Percentiles rank a stretch among this genome's conserved stretches.
These are phyloP conservation scores for Echinometra lucunter DNA, from an alignment of 53 echinoderm and acorn worm genomes.

Conservation along the genomic window DNA sequence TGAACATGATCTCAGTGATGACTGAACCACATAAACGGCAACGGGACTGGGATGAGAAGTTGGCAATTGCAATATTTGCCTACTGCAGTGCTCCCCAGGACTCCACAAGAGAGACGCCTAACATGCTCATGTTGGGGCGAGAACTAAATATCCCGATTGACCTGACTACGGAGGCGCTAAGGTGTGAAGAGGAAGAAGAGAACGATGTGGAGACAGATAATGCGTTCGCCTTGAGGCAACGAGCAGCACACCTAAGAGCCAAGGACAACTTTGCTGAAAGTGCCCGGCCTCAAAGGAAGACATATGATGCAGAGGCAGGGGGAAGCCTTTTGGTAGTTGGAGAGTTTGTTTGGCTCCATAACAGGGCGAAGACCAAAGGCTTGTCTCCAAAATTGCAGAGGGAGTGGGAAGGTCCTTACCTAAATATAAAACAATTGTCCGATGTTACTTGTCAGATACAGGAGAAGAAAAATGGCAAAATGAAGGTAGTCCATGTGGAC, in stretches of 20 bases:
- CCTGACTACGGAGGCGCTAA: not conserved
- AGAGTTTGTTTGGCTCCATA: too few species aligned
- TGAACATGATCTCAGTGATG: not conserved
- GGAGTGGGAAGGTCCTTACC: too few species aligned
- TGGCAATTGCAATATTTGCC: not conserved
- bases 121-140: constrained; percentile 20
- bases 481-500: constrained; percentile 11
- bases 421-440: too few species aligned
- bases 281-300: too few species aligned
- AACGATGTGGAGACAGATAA: not conserved
- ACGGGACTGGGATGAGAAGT: not conserved
- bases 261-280: too few species aligned
- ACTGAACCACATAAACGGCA: not conserved
- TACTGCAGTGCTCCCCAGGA: not conserved
- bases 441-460: not conserved
- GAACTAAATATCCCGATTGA: not conserved
- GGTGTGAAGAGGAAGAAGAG: not conserved
- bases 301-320: too few species aligned
- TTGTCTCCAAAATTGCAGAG: not conserved
- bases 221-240: not conserved
- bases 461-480: not conserved
- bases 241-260: too few species aligned
- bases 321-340: too few species aligned
- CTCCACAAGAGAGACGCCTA: constrained; percentile 20
- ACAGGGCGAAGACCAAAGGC: too few species aligned